Evolutionary conservation across 2,888 invertebrate species (phyloP), one percentile per base, ranked within the genome.

Genomic region (Eristalinus sepulchralis): DNA sequence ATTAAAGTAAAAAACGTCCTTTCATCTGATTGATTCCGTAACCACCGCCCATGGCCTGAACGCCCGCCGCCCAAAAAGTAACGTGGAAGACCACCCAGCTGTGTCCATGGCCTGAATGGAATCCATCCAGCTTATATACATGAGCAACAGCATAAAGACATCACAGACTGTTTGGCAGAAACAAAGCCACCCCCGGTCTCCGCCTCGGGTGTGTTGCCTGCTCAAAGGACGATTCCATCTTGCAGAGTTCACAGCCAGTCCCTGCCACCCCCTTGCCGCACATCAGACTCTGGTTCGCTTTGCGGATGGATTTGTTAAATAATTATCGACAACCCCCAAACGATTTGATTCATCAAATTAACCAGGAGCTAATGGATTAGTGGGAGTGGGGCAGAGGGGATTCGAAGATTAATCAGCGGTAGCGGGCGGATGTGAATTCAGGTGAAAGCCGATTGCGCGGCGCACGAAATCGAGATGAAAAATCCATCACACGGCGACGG

Each of bases 91-190:
- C 47, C 47, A 17, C 47, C 47, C 47, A 17, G 17, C 17, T 47
- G 47, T 47, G 47, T 47, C 47, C 47, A 47, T 47, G 47, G 47
- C 47, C 27, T 81, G 55, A 60, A 60, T 72, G 67, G 24, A 62
- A 67, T 71, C 17, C 66, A 71, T 83, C 71, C 66, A 39, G 36
- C 55, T 77, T 71, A 83, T 71, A 83, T 72, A 67, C 71, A 77
- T 77, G 77, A 77, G 62, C 71, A 72, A 83, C 70, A 67, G 47
- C 47, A 72, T 72, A 77, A 77, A 71, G 77, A 71, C 71, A 66
- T 77, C 66, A 82, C 77, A 66, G 47, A 66, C 22, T 77, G 71
- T 62, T 77, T 71, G 71, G 22, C 55, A 62, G 39, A 63, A 72
- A 78, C 78, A 83, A 78, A 77, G 67, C 39, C n/a, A 78, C 39